These are phyloP conservation scores for Lagocephalus sceleratus DNA, from an alignment of 2,797 vertebrate genomes.

Conservation along the genomic window DNA sequence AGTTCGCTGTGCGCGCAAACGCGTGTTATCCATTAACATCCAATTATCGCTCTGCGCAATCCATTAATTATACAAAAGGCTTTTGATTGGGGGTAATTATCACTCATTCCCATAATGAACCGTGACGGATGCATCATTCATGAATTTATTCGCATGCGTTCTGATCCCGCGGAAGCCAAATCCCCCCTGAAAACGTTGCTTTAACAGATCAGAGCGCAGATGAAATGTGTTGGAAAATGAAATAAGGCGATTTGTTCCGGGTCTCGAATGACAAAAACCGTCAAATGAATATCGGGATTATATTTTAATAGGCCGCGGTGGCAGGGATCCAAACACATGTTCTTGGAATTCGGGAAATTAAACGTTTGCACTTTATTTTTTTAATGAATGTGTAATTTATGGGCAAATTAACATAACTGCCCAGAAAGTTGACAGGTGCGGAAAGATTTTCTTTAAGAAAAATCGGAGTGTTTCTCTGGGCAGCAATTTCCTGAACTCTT, in stretches of 20 bases:
- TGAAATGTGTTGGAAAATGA: constrained; percentile 63
- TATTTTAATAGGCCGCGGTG: constrained; percentile 30
- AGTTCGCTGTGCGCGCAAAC: constrained; percentile 57
- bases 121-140: constrained; percentile 84
- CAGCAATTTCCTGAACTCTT: constrained; percentile 36
- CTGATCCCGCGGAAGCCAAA: constrained; percentile 74
- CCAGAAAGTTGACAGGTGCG: neutral
- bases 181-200: constrained; percentile 66
- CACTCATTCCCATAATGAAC: constrained; percentile 87
- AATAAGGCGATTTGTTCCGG: constrained; percentile 52
- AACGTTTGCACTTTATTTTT: no score
- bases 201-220: constrained; percentile 53
- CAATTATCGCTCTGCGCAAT: constrained; percentile 88
- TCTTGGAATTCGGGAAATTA: no score
- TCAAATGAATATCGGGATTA: constrained; percentile 41
- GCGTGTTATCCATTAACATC: constrained; percentile 97
- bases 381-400: neutral
- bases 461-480: constrained; percentile 9
- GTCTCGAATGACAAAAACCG: constrained; percentile 37
- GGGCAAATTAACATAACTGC: neutral
- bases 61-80: constrained; percentile 97
- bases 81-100: constrained; percentile 98
- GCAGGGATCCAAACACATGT: neutral
- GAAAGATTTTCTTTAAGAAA: neutral
- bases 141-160: constrained; percentile 78